A percentile compares a stretch with the other conserved stretches of the same genome.
These are phyloP conservation scores for Meiosimyza platycephala DNA, from an alignment of 2,888 invertebrate species.

Conservation along the genomic window DNA sequence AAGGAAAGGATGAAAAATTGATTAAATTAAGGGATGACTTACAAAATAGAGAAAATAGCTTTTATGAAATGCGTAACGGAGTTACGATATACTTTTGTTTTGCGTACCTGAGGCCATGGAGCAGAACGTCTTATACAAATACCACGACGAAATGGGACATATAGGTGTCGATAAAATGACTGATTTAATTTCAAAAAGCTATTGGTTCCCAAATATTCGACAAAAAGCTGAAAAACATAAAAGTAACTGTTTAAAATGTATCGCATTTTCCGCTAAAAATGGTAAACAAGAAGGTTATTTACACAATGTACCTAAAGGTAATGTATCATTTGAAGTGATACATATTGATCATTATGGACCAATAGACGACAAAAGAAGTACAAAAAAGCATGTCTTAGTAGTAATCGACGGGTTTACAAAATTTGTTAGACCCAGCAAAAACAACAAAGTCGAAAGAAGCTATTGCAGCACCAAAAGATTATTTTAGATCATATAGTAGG, in stretches of 20 bases:
- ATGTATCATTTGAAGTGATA: slow-evolving; percentile 29
- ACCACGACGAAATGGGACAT: no score
- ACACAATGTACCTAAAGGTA: slow-evolving; percentile 35
- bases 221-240: background rate
- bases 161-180: background rate
- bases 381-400: slow-evolving; percentile 35
- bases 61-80: no score
- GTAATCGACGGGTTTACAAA: slow-evolving; percentile 40
- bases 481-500: slow-evolving; percentile 45
- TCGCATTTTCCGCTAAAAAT: background rate
- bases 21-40: no score
- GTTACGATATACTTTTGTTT: no score
- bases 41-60: no score
- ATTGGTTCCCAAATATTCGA: slow-evolving; percentile 13
- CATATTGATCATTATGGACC: slow-evolving; percentile 40
- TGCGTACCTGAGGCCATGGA: no score
- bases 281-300: slow-evolving; percentile 26
- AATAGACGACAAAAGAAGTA: slow-evolving; percentile 22
- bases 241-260: slow-evolving; percentile 15
- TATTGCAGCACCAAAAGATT: slow-evolving; percentile 43
- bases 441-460: slow-evolving; percentile 38
- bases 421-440: slow-evolving; percentile 36
- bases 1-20: no score
- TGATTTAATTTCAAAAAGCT: background rate
- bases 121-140: no score